Evolutionary conservation across 37 sponge, comb jelly and placozoan genomes (phyloP), one percentile per base, ranked within the genome.

Genomic region (Aphrocallistes beatrix): DNA sequence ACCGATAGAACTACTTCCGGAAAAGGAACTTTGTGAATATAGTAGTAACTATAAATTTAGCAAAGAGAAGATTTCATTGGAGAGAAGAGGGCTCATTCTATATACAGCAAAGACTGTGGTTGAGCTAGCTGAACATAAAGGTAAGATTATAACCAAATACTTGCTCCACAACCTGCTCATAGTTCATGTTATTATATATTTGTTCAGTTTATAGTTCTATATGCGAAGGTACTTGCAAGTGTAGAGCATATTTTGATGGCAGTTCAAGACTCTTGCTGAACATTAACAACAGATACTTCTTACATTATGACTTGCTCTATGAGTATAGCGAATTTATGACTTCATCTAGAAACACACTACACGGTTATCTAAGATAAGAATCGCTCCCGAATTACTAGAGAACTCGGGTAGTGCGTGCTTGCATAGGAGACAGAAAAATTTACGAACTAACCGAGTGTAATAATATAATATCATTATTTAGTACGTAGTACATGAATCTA

Each of bases 281-380:
- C 34, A 28, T 60, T 8, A 60, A 60, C n/a, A 60, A 60, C 34
- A 21, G 75, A 21, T 60, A 60, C 34, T 60, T 60, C 21, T 25
- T 60, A 6, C 75, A 60, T 28, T 60, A 60, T 60, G 75, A 28
- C 25, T 6, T 60, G n/a, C 3, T 60, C 6, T 60, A 32, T 60
- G 34, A 60, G 34, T 60, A 60, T 28, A 60, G 75, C 21, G 75
- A 60, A 28, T 60, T 60, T 60, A 60, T 60, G 75, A 60, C 75
- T 8, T 32, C 34, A 28, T 60, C 75, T 60, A 21, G 75, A 30
- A 60, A 60, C 34, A 60, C 75, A 13, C 75, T 60, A 60, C 75
- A 60, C 34, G 75, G 75, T 32, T 60, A 60, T 28, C 8, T 60
- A 1, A 60, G 75, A 30, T 60, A 60, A 32, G 75, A 32, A 60